Evolutionary conservation across 2,888 invertebrate genomes (phyloP), one percentile per base, ranked within the genome.

Genomic region (Allolobophora icterica): DNA sequence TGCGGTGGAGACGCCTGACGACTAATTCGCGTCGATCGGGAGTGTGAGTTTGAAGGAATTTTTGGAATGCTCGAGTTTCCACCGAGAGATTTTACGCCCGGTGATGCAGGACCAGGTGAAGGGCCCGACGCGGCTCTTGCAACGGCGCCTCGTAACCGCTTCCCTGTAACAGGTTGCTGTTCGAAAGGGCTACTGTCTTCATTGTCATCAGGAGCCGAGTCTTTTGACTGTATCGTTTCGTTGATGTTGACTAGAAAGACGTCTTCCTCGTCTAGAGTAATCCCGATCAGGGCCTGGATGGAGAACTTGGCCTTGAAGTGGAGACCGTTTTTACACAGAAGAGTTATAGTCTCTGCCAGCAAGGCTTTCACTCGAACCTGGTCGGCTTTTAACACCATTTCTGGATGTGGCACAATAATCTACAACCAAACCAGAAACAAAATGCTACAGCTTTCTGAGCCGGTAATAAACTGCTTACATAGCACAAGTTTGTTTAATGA

Each of bases 271-370:
- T 92, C 92, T 30, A 92, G 87, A 34, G 92, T 92, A 71, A 92
- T 92, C 34, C 92, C 92, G 71, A 92, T 92, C 30, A 92, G 91
- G 11, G 90, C 92, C 71, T 92, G 90, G 19, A 92, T 91, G 30
- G 91, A 90, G 83, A 92, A 92, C 45, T 92, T 91, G 34, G 92
- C 89, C 71, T 92, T 90, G 89, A 91, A 92, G 87, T 91, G 91
- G 24, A 92, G 90, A 21, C 92, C 92, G 90, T 92, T 92, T 89
- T 91, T 92, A 52, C 92, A 92, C 13, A 92, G 89, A n/a, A 92
- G 90, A n/a, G 92, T 92, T 45, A 92, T 92, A 19, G 92, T 92
- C 52, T 92, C 92, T 33, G 91, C 91, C 40, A 92, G 90, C 33
- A 92, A 91, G 52, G 92, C 90, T 89, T 92, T 92, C 52, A 92